A percentile compares a stretch with the other conserved stretches of the same genome.
Evolutionary conservation across 2,113 vertebrate species (phyloP).

Genomic region (Pandion haliaetus): DNA sequence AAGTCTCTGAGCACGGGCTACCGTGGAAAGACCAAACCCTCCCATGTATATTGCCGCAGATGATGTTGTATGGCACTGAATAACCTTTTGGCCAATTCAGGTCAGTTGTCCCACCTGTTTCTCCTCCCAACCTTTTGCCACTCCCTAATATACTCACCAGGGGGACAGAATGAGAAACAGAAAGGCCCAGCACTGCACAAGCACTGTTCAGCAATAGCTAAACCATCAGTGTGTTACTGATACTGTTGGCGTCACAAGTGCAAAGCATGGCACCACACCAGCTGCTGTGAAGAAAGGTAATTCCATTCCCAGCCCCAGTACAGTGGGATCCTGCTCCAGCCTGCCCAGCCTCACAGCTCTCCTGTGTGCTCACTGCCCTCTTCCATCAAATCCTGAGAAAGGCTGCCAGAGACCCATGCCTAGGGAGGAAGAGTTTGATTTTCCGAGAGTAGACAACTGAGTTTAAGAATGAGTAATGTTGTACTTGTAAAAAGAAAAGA

Average conservation of each 20-base stretch:
- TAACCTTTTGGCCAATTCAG: neutral
- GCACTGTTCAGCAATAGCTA: neutral
- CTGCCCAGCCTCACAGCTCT: neutral
- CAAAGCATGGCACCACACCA: neutral
- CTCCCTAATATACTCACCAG: too few relatives aligned
- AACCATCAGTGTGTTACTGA: neutral
- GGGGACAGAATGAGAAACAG: neutral
- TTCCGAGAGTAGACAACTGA: neutral
- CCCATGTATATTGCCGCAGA: rapidly evolving
- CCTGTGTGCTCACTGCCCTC: neutral
- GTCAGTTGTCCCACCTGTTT: neutral
- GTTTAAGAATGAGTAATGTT: neutral
- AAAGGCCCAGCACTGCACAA: neutral
- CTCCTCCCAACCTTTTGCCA: neutral
- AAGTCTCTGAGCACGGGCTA: neutral
- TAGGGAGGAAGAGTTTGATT: neutral
- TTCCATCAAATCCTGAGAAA: neutral
- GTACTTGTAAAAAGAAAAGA: neutral
- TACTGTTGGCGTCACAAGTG: neutral
- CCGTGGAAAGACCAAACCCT: neutral
- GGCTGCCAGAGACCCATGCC: neutral
- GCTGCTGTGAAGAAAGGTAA: neutral
- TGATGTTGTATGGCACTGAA: neutral
- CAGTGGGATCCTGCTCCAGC: neutral
- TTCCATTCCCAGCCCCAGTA: neutral